Evolutionary conservation across 2,888 invertebrate species (phyloP).

Genomic region (Orchestes rusci): DNA sequence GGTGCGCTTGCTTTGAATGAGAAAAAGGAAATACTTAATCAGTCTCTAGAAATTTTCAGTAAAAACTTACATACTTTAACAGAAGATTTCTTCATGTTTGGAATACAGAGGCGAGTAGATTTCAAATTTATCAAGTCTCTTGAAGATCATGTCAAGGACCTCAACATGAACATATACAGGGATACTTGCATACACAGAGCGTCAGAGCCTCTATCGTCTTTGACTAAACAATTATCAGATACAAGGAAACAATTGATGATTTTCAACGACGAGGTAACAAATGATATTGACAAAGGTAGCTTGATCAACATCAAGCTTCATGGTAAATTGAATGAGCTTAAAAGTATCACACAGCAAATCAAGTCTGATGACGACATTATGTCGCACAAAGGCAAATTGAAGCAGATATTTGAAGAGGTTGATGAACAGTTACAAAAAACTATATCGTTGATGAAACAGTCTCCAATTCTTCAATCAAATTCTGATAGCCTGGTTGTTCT

Average conservation of each 20-base stretch:
- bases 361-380: slow-evolving; percentile 15
- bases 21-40: slow-evolving; percentile 32
- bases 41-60: slow-evolving; percentile 26
- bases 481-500: slow-evolving; percentile 14
- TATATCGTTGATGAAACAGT: slow-evolving; percentile 1
- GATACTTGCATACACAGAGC: slow-evolving; percentile 16
- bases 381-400: slow-evolving; percentile 5
- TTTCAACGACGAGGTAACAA: neutral
- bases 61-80: slow-evolving; percentile 16
- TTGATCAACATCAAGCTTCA: too few relatives aligned
- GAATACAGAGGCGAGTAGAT: slow-evolving; percentile 26
- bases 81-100: slow-evolving; percentile 15
- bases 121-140: slow-evolving; percentile 23
- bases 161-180: slow-evolving; percentile 11
- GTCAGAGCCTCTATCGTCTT: slow-evolving; percentile 7
- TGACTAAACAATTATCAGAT: slow-evolving; percentile 9
- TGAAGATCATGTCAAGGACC: slow-evolving; percentile 11
- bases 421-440: slow-evolving; percentile 9
- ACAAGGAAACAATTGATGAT: slow-evolving; percentile 3
- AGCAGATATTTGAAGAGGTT: slow-evolving; percentile 10
- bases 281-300: too few relatives aligned
- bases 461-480: slow-evolving; percentile 7
- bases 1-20: slow-evolving; percentile 29
- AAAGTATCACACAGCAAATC: too few relatives aligned
- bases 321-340: too few relatives aligned